A percentile compares a stretch with the other conserved stretches of the same genome.
Evolutionary conservation across 2,888 invertebrate species (phyloP).

Genomic region (Pammene aurita): DNA sequence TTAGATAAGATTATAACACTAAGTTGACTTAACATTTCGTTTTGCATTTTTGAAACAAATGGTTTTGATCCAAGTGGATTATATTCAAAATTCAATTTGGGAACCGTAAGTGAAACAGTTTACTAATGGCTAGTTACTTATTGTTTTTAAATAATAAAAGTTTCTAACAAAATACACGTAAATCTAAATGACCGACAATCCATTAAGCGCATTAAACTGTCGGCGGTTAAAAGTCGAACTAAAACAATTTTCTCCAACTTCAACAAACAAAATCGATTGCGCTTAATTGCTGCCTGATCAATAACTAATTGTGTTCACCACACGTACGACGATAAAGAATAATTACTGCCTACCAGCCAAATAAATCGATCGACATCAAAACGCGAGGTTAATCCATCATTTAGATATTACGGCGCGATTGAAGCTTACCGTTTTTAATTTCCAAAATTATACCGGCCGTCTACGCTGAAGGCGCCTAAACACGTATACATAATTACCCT

Average conservation of each 20-base stretch:
- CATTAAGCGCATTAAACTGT: constrained; percentile 75
- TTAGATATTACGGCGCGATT: constrained; percentile 81
- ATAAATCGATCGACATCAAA: constrained; percentile 82
- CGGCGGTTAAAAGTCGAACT: constrained; percentile 76
- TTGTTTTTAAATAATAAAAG: constrained; percentile 69
- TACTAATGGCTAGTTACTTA: constrained; percentile 57
- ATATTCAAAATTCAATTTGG: no score
- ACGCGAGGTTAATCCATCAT: constrained; percentile 82
- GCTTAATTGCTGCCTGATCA: constrained; percentile 81
- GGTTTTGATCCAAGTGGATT: no score
- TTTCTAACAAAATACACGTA: constrained; percentile 52
- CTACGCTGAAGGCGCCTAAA: constrained; percentile 69
- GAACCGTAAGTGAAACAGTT: constrained; percentile 22
- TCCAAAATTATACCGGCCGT: constrained; percentile 77
- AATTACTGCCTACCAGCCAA: constrained; percentile 82
- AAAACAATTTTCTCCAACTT: constrained; percentile 83
- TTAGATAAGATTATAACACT: no score
- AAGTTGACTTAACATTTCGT: no score
- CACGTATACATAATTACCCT: constrained; percentile 78
- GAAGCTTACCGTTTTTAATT: constrained; percentile 82
- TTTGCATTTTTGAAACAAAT: no score
- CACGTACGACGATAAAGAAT: constrained; percentile 81
- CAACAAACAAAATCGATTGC: constrained; percentile 83
- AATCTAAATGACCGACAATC: constrained; percentile 71
- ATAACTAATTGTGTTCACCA: constrained; percentile 83